phyloP scores from a whole-genome alignment of 2,797 vertebrate species.

The Acomys russatus region DNA sequence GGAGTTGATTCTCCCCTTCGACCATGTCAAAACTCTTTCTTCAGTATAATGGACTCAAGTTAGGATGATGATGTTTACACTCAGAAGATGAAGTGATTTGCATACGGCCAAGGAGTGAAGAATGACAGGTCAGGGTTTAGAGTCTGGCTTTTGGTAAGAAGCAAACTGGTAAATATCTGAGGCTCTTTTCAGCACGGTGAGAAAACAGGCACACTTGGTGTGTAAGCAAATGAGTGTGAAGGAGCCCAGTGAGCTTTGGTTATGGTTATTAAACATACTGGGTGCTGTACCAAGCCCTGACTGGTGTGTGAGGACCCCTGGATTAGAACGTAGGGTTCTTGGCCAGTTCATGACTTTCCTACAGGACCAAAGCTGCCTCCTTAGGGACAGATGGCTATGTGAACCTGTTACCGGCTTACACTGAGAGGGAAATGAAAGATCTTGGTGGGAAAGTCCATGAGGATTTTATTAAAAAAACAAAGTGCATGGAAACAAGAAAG shows the following conservation, averaged over 20 bases:
- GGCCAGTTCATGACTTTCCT: background rate
- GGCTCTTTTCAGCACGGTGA: background rate
- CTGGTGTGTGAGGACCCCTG: background rate
- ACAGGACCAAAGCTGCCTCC: background rate
- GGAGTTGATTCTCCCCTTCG: background rate
- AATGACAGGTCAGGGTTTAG: background rate
- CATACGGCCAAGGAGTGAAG: background rate
- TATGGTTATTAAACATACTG: background rate
- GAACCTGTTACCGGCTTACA: background rate
- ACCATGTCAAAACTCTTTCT: background rate
- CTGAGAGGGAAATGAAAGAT: background rate
- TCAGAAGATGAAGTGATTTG: background rate
- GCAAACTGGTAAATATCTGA: background rate
- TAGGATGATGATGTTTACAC: conserved; percentile 2
- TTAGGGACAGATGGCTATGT: background rate
- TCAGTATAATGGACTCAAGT: background rate
- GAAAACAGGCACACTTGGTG: background rate
- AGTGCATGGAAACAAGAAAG: background rate
- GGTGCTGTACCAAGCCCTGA: background rate
- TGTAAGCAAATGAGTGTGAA: background rate
- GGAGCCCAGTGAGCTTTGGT: background rate
- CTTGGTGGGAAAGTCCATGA: background rate
- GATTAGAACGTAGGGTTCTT: conserved; percentile 18
- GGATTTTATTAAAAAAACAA: conserved; percentile 47
- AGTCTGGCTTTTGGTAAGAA: background rate